phyloP scores from a whole-genome alignment of 1,140 invertebrate genomes.

The Nymphalis io region DNA sequence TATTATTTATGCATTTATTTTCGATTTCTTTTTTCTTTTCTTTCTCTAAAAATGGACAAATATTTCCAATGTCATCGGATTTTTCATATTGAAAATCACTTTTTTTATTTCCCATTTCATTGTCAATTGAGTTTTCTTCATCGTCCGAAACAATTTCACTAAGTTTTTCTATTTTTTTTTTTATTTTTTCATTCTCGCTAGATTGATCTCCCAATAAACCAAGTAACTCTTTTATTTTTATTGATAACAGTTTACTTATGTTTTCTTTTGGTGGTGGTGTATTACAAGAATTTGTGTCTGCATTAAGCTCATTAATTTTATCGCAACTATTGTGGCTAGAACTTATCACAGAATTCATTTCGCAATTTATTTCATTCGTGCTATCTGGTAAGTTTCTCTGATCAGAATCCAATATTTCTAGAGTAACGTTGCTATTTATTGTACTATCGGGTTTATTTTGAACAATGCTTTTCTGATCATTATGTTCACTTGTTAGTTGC shows the following conservation, averaged over 20 bases:
- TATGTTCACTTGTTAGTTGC: not conserved
- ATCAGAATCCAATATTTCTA: slow-evolving; percentile 21
- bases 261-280: slow-evolving; percentile 43
- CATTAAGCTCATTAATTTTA: slow-evolving; percentile 31
- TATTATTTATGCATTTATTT: not conserved
- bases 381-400: slow-evolving; percentile 51
- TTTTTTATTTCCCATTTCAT: slow-evolving; percentile 8
- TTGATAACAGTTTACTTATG: slow-evolving; percentile 64
- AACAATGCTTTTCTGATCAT: not conserved
- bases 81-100: not conserved
- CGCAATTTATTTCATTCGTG: slow-evolving; percentile 51
- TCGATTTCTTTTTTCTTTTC: not conserved
- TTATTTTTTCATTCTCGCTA: slow-evolving; percentile 67
- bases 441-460: slow-evolving; percentile 60
- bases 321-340: slow-evolving; percentile 51
- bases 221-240: slow-evolving; percentile 71
- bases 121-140: slow-evolving; percentile 36
- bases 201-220: slow-evolving; percentile 55
- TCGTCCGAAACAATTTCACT: slow-evolving; percentile 64
- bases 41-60: not conserved
- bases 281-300: slow-evolving; percentile 32
- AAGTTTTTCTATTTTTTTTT: slow-evolving; percentile 67
- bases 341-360: slow-evolving; percentile 56
- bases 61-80: not conserved
- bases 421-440: slow-evolving; percentile 40